A percentile compares a stretch with the other conserved stretches of the same genome.
phyloP scores from a whole-genome alignment of 2,113 vertebrate species.

The Protobothrops mucrosquamatus region DNA sequence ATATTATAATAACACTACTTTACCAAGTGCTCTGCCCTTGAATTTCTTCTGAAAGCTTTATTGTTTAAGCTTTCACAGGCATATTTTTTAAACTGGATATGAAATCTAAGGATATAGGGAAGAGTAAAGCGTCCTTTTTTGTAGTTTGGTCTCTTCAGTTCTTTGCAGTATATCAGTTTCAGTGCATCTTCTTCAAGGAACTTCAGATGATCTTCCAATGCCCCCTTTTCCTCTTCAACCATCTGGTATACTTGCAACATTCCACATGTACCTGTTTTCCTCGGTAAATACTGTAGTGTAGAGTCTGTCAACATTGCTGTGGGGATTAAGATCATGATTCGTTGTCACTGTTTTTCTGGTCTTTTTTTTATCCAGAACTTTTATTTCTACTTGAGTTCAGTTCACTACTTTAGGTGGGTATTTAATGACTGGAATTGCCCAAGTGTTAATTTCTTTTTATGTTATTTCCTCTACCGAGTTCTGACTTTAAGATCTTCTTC shows the following conservation, averaged over 20 bases:
- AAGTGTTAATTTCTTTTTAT: too few relatives aligned
- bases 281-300: neutral
- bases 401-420: too few relatives aligned
- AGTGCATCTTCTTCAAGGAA: neutral
- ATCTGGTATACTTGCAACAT: neutral
- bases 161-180: neutral
- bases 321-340: too few relatives aligned
- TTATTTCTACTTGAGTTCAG: too few relatives aligned
- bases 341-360: too few relatives aligned
- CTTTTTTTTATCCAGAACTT: too few relatives aligned
- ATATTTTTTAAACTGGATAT: neutral
- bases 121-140: neutral
- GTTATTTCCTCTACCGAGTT: too few relatives aligned
- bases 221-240: neutral
- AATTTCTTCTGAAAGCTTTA: neutral
- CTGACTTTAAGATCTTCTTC: too few relatives aligned
- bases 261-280: neutral
- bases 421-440: too few relatives aligned
- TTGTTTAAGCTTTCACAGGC: neutral
- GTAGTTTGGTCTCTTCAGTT: neutral
- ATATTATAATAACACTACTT: neutral
- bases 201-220: neutral
- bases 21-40: neutral
- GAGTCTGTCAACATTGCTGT: neutral
- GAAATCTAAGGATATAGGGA: neutral